Evolutionary conservation across 2,888 invertebrate species (phyloP).

Genomic region (Stenodema calcarata): DNA sequence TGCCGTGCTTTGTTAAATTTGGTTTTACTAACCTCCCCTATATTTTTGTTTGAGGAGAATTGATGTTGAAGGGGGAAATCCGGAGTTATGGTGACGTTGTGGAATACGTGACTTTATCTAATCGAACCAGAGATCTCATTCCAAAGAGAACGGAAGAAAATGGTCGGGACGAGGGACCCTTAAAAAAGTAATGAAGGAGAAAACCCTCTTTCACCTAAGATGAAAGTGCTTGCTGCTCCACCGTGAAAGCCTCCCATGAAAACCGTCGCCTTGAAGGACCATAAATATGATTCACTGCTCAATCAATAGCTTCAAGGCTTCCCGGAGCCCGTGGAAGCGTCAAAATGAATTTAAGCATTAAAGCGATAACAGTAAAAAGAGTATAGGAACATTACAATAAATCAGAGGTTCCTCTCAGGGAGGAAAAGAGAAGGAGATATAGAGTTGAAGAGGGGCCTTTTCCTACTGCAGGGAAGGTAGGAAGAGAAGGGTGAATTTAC

Average conservation of each 20-base stretch:
- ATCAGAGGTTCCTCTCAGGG: constrained; percentile 41
- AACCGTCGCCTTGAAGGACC: constrained; percentile 14
- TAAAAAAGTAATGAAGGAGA: constrained; percentile 39
- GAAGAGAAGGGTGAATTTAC: constrained; percentile 39
- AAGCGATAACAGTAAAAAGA: constrained; percentile 53
- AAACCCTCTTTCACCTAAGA: constrained; percentile 38
- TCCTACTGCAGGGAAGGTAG: too few species aligned
- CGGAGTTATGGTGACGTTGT: constrained; percentile 10
- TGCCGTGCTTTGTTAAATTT: neutral
- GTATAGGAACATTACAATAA: constrained; percentile 52
- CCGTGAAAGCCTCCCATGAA: constrained; percentile 14
- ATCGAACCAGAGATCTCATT: constrained; percentile 41
- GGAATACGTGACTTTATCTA: constrained; percentile 40
- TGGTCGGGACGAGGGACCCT: neutral
- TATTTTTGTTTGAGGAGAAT: neutral
- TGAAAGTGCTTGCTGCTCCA: constrained; percentile 15
- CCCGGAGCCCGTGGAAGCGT: constrained; percentile 14
- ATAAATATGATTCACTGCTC: constrained; percentile 53
- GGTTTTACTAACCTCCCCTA: neutral
- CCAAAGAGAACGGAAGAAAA: neutral
- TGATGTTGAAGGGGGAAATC: neutral
- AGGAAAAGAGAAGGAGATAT: constrained; percentile 38
- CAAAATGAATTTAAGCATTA: constrained; percentile 54
- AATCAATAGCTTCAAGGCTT: constrained; percentile 44
- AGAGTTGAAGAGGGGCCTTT: constrained; percentile 24